A percentile compares a stretch with the other conserved stretches of the same genome.
Conservation (phyloP, 2,113 vertebrate genomes). For the Gallinago paraguaiae region DNA sequence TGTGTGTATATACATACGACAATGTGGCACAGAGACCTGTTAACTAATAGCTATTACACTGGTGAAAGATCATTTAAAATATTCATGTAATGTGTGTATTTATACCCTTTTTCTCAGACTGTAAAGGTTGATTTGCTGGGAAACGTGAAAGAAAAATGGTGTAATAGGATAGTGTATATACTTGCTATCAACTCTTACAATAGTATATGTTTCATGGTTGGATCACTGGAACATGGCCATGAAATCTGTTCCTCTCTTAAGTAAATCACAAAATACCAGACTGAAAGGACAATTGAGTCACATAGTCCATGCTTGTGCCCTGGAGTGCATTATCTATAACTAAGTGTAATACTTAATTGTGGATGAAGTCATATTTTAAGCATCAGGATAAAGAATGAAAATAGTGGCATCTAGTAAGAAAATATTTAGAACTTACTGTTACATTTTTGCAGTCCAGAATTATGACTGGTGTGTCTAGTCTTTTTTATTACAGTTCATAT, state of each 20-base stretch:
- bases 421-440: background rate
- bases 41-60: background rate
- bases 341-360: background rate
- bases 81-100: background rate
- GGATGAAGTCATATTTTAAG: background rate
- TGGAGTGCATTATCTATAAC: background rate
- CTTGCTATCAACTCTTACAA: background rate
- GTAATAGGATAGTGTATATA: background rate
- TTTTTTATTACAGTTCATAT: background rate
- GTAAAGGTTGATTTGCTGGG: background rate
- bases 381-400: background rate
- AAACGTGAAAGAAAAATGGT: background rate
- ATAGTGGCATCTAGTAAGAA: background rate
- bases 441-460: background rate
- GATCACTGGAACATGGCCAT: background rate
- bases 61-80: background rate
- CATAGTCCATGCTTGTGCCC: background rate
- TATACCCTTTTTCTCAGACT: background rate
- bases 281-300: background rate
- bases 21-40: background rate
- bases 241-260: background rate
- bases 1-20: background rate
- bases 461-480: background rate
- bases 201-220: background rate
- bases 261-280: background rate